These are phyloP conservation scores for Orchesella flavescens DNA, from an alignment of 2,888 invertebrate species.

Conservation along the genomic window DNA sequence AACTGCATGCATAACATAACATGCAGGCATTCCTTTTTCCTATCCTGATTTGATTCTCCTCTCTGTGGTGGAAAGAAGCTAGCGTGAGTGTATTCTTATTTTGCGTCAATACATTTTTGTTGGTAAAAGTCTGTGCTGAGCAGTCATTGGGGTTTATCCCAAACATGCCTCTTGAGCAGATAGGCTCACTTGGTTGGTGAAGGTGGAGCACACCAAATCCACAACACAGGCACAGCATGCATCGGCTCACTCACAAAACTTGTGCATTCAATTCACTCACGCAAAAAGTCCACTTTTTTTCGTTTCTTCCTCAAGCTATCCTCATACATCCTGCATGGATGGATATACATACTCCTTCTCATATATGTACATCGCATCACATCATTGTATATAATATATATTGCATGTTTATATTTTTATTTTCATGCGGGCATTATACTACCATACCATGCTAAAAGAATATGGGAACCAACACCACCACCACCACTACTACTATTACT, in stretches of 20 bases:
- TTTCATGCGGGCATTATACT: background rate
- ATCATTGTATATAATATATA: background rate
- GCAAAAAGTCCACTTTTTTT: conserved; percentile 26
- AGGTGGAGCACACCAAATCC: conserved; percentile 61
- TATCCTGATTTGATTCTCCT: background rate
- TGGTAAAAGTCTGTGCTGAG: conserved; percentile 27
- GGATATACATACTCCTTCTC: background rate
- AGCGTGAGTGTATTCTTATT: background rate
- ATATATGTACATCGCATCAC: background rate
- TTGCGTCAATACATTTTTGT: conserved; percentile 23
- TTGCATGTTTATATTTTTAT: conserved; percentile 5
- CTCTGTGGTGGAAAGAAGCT: background rate
- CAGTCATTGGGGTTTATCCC: conserved; percentile 60
- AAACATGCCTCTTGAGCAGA: conserved; percentile 60
- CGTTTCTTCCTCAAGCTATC: conserved; percentile 18
- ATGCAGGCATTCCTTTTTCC: conserved; percentile 42
- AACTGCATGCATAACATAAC: conserved; percentile 34
- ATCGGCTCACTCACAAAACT: conserved; percentile 20
- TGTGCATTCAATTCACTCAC: conserved; percentile 41
- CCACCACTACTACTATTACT: too few relatives aligned
- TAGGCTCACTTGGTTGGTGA: conserved; percentile 61
- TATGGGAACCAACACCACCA: too few relatives aligned
- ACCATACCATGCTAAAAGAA: background rate
- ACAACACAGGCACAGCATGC: conserved; percentile 57
- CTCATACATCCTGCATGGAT: conserved; percentile 15